Percentiles rank a stretch among this genome's conserved stretches.
Evolutionary conservation across 2,113 vertebrate genomes (phyloP).

Genomic region (Misgurnus anguillicaudatus): DNA sequence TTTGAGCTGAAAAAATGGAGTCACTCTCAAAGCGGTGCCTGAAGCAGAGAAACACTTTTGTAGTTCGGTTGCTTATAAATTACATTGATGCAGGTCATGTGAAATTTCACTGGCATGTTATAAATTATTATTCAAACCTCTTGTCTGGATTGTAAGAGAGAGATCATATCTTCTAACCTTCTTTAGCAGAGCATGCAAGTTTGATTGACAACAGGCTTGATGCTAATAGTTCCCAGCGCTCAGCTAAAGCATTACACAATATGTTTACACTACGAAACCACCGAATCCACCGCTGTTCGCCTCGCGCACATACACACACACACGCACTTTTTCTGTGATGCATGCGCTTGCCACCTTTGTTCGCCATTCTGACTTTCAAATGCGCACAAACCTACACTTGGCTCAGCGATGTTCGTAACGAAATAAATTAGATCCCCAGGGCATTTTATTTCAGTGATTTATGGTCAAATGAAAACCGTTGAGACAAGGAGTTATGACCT

Average conservation of each 20-base stretch:
- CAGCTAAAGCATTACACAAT: slow-evolving; percentile 60
- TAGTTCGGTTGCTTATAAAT: background rate
- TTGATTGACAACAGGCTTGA: slow-evolving; percentile 52
- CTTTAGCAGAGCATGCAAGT: slow-evolving; percentile 24
- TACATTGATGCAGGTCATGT: slow-evolving; percentile 12
- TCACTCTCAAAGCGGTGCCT: slow-evolving; percentile 44
- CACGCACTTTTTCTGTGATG: slow-evolving; percentile 8
- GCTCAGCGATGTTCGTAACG: slow-evolving; percentile 53
- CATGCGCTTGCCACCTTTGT: background rate
- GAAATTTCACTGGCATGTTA: background rate
- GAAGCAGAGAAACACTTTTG: slow-evolving; percentile 44
- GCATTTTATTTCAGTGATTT: slow-evolving; percentile 74
- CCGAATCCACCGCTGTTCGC: slow-evolving; percentile 48
- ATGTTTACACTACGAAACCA: slow-evolving; percentile 65
- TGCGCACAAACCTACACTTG: slow-evolving; percentile 40
- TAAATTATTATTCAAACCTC: slow-evolving; percentile 19
- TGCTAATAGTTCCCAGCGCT: slow-evolving; percentile 68
- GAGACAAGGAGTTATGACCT: slow-evolving; percentile 80
- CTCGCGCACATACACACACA: slow-evolving; percentile 15
- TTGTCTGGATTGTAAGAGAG: background rate
- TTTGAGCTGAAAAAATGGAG: slow-evolving; percentile 48
- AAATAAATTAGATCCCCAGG: slow-evolving; percentile 69
- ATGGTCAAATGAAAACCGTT: slow-evolving; percentile 74
- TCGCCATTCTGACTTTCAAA: slow-evolving; percentile 24
- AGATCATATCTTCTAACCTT: slow-evolving; percentile 39